Conservation (phyloP, 2,113 vertebrate species). For the Sapayoa aenigma region DNA sequence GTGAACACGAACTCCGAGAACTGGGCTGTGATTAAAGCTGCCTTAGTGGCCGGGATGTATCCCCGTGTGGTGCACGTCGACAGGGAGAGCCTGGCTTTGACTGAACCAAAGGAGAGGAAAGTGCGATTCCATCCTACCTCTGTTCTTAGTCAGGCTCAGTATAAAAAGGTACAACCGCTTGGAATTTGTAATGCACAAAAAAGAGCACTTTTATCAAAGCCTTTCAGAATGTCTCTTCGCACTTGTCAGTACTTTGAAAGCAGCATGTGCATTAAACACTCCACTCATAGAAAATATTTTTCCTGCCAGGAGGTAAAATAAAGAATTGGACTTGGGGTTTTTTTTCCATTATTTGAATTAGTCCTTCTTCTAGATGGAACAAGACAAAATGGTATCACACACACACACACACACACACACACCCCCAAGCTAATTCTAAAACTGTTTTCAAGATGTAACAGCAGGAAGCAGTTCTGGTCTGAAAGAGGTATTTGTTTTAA, state of each 20-base stretch:
- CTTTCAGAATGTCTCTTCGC: neutral
- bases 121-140: slow-evolving; percentile 89
- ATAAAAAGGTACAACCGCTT: slow-evolving; percentile 82
- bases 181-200: neutral
- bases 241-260: neutral
- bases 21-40: slow-evolving; percentile 95
- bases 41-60: slow-evolving; percentile 91
- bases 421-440: neutral
- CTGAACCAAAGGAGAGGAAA: slow-evolving; percentile 83
- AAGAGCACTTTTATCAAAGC: neutral
- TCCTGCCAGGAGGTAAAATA: neutral
- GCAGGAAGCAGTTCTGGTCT: neutral
- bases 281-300: neutral
- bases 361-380: neutral
- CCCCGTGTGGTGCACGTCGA: slow-evolving; percentile 88
- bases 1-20: slow-evolving; percentile 95
- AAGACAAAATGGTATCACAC: neutral
- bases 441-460: neutral
- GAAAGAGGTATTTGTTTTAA: neutral
- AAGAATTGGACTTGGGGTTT: neutral
- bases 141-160: slow-evolving; percentile 82
- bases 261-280: neutral
- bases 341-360: neutral
- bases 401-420: no score
- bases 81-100: slow-evolving; percentile 73